Evolutionary conservation across 2,888 invertebrate genomes (phyloP), one percentile per base, ranked within the genome.

Genomic region (Hirtodrosophila trivittata): DNA sequence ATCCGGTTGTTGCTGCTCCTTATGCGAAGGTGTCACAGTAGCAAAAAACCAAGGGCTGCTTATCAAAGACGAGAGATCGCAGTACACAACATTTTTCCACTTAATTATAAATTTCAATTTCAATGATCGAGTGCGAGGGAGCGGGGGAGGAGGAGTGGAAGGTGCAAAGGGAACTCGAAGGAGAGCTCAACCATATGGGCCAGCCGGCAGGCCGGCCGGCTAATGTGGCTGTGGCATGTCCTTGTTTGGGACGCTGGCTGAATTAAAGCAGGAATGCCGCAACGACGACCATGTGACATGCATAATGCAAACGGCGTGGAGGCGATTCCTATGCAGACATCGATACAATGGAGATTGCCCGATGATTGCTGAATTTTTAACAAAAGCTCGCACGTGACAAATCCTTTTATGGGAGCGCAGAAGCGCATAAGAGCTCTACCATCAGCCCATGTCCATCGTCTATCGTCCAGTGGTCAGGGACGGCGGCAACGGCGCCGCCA

Each of bases 311-410:
- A 41, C 58, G 51, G 35, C 46, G 47, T 51, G 60, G 55, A 68
- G 68, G 68, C 63, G 63, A 68, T 68, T 21, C 58, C 57, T 47
- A 30, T 50, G 38, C 39, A 75, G 70, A 71, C 75, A 68, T 66
- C 66, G 67, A 70, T 83, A 70, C 75, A 80, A 73, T 72, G 67
- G 55, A 52, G 88, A 87, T 89, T 87, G 87, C 77, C 62, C 55
- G 68, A 88, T 89, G 89, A 89, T 89, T 88, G 88, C 87, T 89
- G 90, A 87, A 89, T 90, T 88, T 87, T 83, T 84, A 90, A 86
- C 88, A 88, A 89, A 89, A 90, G 89, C 89, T 89, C 89, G 89
- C 89, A 90, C 89, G 89, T 89, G 89, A 90, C 89, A 89, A 89
- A 89, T 86, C 89, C 90, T 87, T 89, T 87, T 89, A 89, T 85